A percentile compares a stretch with the other conserved stretches of the same genome.
Conservation (phyloP, 2,888 invertebrate genomes). For the Theretra japonica region DNA sequence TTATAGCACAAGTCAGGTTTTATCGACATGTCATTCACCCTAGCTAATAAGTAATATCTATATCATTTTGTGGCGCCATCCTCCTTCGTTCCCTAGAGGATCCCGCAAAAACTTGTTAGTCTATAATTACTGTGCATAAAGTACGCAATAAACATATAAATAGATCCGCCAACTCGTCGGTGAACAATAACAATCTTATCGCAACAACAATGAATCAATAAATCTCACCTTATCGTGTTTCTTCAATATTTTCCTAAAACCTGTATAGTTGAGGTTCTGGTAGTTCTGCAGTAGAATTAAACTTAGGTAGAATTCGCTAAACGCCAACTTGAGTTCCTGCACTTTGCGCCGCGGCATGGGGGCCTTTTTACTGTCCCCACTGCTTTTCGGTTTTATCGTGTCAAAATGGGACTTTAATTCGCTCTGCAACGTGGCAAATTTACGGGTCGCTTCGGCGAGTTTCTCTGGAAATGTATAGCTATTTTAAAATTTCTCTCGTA, state of each 20-base stretch:
- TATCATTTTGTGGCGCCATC: no score
- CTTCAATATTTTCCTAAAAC: constrained; percentile 99
- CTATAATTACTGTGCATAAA: neutral
- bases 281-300: constrained; percentile 98
- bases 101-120: neutral
- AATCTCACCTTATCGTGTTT: constrained; percentile 97
- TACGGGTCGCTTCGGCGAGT: constrained; percentile 94
- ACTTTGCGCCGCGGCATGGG: constrained; percentile 91
- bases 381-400: constrained; percentile 77
- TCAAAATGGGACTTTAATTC: constrained; percentile 90
- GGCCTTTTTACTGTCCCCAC: constrained; percentile 76
- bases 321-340: constrained; percentile 97
- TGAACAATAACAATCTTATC: constrained; percentile 32
- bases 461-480: constrained; percentile 37
- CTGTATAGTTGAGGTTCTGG: constrained; percentile 99
- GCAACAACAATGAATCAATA: constrained; percentile 31
- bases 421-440: constrained; percentile 94
- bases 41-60: no score
- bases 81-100: no score
- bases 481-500: no score
- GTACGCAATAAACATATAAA: neutral
- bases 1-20: neutral
- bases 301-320: constrained; percentile 99
- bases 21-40: no score
- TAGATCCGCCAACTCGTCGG: constrained; percentile 32